These are phyloP conservation scores for Fregetta grallaria DNA, from an alignment of 2,113 vertebrate species.

Conservation along the genomic window DNA sequence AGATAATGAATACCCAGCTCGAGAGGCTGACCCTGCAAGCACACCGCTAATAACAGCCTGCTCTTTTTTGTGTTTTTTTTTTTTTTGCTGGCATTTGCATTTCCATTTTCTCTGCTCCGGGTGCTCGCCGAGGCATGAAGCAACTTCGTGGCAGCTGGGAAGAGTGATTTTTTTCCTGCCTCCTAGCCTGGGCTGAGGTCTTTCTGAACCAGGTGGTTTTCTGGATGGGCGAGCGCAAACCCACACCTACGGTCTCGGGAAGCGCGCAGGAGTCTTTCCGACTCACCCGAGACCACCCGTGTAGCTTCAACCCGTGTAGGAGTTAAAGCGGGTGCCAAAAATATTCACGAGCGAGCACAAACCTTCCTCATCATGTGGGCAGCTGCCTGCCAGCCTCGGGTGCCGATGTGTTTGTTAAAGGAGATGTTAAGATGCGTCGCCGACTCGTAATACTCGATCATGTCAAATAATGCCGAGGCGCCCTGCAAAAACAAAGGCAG, in stretches of 20 bases:
- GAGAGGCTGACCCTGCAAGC: not conserved
- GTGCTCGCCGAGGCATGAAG: not conserved
- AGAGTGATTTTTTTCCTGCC: not conserved
- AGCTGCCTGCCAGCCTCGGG: constrained; percentile 92
- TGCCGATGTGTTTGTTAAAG: constrained; percentile 95
- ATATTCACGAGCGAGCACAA: not conserved
- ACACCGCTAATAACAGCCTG: not conserved
- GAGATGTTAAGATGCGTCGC: constrained; percentile 97
- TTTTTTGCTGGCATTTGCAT: no score
- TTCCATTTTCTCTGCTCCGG: not conserved
- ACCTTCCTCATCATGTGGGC: constrained; percentile 98
- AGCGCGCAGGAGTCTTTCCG: no score
- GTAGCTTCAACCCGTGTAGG: not conserved
- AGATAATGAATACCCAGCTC: not conserved
- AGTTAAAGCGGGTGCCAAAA: not conserved
- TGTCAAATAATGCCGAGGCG: constrained; percentile 92
- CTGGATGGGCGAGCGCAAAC: not conserved
- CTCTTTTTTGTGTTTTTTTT: not conserved
- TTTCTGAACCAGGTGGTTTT: not conserved
- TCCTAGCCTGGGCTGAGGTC: not conserved
- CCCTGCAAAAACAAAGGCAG: constrained; percentile 69
- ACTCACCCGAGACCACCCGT: no score
- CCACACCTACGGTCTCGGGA: accelerated
- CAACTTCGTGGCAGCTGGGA: not conserved
- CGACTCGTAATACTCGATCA: constrained; percentile 97